Base-by-base conservation (phyloP, 2,797 vertebrate genomes). In the Prionace glauca region DNA sequence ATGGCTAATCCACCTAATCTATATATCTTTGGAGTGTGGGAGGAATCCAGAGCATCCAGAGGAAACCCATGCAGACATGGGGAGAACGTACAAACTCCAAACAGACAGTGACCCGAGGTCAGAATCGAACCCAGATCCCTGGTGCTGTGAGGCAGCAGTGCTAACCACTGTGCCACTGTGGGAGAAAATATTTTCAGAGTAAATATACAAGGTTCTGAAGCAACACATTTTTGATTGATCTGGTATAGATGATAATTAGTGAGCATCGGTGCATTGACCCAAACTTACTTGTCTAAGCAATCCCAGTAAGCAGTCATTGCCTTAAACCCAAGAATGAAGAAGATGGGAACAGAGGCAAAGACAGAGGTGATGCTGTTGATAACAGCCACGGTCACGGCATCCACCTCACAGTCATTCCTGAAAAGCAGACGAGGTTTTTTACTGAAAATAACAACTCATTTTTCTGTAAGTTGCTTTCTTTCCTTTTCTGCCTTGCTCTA, bases 241-340 rank as follows among this genome's bases (percentile, higher is more conserved):
- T 77, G 45, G 24, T 16, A 9, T 32, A 32, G 45, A 32, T 74
- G 50, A 74, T 16, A 56, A 94, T 41, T 50, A 50, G 81, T 90
- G 56, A 26, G 65, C 65, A 26, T 50, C 1, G 45, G 45, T 50
- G 3, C 3, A 50, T 50, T 50, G 45, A 50, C 45, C 45, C 45
- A 50, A 3, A 86, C 98, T 96, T 96, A 99, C 99, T 97, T 96
- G 94, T 98, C 95, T 95, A 97, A 12, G 96, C 99, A 99, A 92
- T 95, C 95, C 96, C 97, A 97, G 0, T 96, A 98, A 96, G 96
- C 97, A 0, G 65, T 97, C 4, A 96, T 98, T 1, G 99, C 99
- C 97, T 99, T 99, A 96, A 99, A 99, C 0, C 99, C 99, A 97
- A 99, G 96, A 96, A 99, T 97, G 95, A 98, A 97, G 96, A 99